Base-by-base conservation (phyloP, 2,113 vertebrate species). In the Vanacampus margaritifer region DNA sequence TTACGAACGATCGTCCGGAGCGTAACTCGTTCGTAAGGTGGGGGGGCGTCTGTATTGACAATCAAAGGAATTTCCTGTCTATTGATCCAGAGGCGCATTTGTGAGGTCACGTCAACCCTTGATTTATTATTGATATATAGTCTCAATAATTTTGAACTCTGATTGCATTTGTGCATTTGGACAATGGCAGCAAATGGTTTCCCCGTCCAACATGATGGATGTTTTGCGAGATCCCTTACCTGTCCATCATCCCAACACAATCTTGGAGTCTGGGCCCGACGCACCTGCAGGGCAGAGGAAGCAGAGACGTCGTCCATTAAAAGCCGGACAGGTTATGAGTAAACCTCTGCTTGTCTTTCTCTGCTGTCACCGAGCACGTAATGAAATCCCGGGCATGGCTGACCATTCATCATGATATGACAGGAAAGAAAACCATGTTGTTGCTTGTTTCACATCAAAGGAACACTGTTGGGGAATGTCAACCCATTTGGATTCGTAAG, bases 201-300 rank as follows among this genome's bases (percentile, higher is more conserved):
- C 58, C 74, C 76, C 36, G 11, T 48, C 43, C 37, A 32, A 62
- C 65, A 60, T 66, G 32, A 61, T 36, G 60, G 37, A 79, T 58
- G 57, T 21, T 65, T 24, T 62, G 28, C 3, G 56, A 62, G 71
- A 81, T 65, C 28, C 21, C 82, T 86, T 93, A 98, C 97, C 96
- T 98, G 95, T 99, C 97, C 94, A 96, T 95, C 91, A 98, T 94
- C 84, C 96, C 96, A 28, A 97, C 90, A 86, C 97, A 99, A 90
- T 99, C 97, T 89, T 97, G 95, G 24, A 98, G 89, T 69, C 91
- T 92, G 0, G 95, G 94, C 84, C 96, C 96, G 83, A 93, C 76
- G 89, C 97, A 99, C 94, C 97, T 99, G 92, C 53, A 53, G 70
- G 86, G 78, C 76, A 86, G 71, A 92, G 37, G 90, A 86, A 92